Evolutionary conservation across 2,888 invertebrate species (phyloP), one percentile per base, ranked within the genome.

Genomic region (Drosophila seclusa): DNA sequence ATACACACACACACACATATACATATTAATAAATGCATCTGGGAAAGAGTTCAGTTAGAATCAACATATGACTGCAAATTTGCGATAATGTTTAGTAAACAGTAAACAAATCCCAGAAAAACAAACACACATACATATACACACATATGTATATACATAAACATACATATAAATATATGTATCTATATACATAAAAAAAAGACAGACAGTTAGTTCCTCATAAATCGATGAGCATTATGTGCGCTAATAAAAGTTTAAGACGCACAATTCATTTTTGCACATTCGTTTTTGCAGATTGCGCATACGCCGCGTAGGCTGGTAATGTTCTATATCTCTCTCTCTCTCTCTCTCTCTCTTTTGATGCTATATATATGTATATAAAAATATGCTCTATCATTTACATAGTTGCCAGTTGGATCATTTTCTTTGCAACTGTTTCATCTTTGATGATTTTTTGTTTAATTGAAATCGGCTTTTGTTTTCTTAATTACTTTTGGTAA

Each of bases 51-150:
- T 80, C 64, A 64, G 65, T 52, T 54, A 54, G 54, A 64, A 85
- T 85, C 86, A 70, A 82, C 86, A 89, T 88, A 84, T 87, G 83
- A 73, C 50, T 83, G 90, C 90, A 90, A 90, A 90, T 78, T 65
- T 68, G 82, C 58, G 65, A 66, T 59, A 71, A 84, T 84, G 68
- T 84, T 82, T 78, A 69, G 76, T 71, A 79, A 80, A 82, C 87
- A 90, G 90, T 85, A 85, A 85, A 85, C 90, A 85, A 85, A 85
- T 76, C 79, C 38, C 69, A 58, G 54, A 69, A 49, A 50, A 65
- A 52, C 55, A 82, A 53, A 71, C 40, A 78, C 59, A 63, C 21
- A 48, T 32, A 21, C 16, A 73, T 13, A 52, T 21, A 48, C 4
- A 50, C 27, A 31, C 3, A 67, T 0, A 42, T 0, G 42, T 13